Base-by-base conservation (phyloP, 1,140 invertebrate species). In the Brachionus plicatilis region DNA sequence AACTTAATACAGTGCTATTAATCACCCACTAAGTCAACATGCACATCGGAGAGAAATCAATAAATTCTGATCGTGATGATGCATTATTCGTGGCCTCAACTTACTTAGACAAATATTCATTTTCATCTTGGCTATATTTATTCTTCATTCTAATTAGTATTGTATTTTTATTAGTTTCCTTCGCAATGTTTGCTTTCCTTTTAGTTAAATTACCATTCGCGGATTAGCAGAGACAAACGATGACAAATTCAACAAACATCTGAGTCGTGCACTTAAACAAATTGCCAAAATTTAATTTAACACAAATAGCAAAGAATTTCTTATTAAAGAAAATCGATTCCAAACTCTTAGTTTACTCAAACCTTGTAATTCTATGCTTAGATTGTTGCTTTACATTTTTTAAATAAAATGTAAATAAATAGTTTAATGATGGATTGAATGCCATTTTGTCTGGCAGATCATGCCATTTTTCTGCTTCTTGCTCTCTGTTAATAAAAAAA, bases 61-160 rank as follows among this genome's bases (percentile, higher is more conserved):
- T 68, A 41, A 33, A 41, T 68, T 41, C 66, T 37, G 66, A 27
- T 68, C 29, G 66, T 68, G 66, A 68, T 68, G 33, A 68, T 33
- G 66, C 66, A 29, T 68, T 68, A 14, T 12, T n/a, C 12, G 11
- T 68, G 27, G 66, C 33, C 27, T 68, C n/a, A 60, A 68, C 66
- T 68, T 24, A 68, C 12, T 33, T 41, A 68, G 27, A 12, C 33
- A 68, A 68, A 68, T 68, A 68, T 68, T 33, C 33, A 68, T 68
- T 68, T 41, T 68, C 66, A 68, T 68, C 66, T 68, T 68, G 66
- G 66, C n/a, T 68, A 68, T 68, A 68, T 68, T 68, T 33, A 68
- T 41, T 68, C 33, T 68, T 14, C 33, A 33, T 68, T 68, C 66
- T 68, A 68, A 68, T 68, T 68, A 68, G 66, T 33, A 68, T 68